phyloP scores from a whole-genome alignment of 1,140 invertebrate genomes.

The Drosophila saltans region DNA sequence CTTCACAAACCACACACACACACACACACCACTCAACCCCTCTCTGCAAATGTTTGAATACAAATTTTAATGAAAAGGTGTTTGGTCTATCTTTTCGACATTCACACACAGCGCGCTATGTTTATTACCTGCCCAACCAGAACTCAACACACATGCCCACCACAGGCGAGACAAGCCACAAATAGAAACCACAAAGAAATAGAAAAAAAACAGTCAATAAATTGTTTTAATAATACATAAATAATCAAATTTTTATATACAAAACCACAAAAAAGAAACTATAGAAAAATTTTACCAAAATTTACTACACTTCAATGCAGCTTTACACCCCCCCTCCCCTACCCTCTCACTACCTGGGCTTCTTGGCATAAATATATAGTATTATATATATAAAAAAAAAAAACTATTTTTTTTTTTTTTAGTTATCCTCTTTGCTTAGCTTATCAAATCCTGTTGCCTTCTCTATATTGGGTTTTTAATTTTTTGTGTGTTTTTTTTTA shows the following conservation, averaged over 20 bases:
- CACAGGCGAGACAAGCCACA: constrained; percentile 18
- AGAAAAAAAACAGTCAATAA: constrained; percentile 4
- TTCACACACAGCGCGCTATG: constrained; percentile 64
- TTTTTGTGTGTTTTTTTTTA: constrained; percentile 60
- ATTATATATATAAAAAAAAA: not conserved
- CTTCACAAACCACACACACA: not conserved
- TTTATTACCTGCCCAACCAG: constrained; percentile 51
- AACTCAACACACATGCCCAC: constrained; percentile 38
- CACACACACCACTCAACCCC: not conserved
- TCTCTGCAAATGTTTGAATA: constrained; percentile 19
- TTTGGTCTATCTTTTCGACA: constrained; percentile 73
- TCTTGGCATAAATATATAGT: not conserved
- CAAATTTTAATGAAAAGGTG: constrained; percentile 52
- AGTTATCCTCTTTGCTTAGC: constrained; percentile 41
- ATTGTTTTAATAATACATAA: not conserved
- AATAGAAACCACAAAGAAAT: constrained; percentile 30
- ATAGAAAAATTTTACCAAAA: too few species aligned
- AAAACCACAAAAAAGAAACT: not conserved
- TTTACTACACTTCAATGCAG: not conserved
- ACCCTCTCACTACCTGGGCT: not conserved
- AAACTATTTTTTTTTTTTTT: constrained; percentile 11
- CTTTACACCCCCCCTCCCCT: not conserved
- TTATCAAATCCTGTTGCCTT: constrained; percentile 61
- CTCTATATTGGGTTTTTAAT: constrained; percentile 56
- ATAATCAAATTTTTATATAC: not conserved